Evolutionary conservation across 2,888 invertebrate genomes (phyloP), one percentile per base, ranked within the genome.

Genomic region (Athalia circularis): DNA sequence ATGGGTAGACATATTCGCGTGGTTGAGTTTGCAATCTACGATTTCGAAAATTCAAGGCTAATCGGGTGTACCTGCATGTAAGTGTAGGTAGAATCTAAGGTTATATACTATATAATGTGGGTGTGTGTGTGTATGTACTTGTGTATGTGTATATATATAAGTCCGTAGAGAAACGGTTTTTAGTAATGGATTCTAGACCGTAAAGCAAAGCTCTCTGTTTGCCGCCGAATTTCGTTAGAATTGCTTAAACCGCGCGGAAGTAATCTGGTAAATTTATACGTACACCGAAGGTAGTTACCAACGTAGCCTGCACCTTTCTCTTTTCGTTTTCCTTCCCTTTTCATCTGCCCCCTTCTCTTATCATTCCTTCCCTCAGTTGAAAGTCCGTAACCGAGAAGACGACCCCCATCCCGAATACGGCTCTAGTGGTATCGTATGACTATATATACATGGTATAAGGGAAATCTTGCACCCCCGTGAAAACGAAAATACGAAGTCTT

Each of bases 141-240:
- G 2, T 29, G 29, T 29, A 29, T 67, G n/a, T n/a, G 50, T 13
- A n/a, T 48, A 6, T 50, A n/a, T 50, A 4, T 8, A 52, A 67
- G 67, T 50, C 64, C 5, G 67, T n/a, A 43, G 13, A 67, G 50
- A 8, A 29, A 29, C 29, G 29, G 67, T 67, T 67, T 65, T 52
- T 15, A 50, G 67, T 67, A 67, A 67, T 67, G 67, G 67, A 67
- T 67, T 67, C 50, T 52, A 67, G 48, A 65, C 67, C 50, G 67
- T 65, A 65, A 67, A 67, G 67, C 45, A 65, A 48, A 50, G 67
- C 52, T n/a, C 67, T 9, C 67, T 6, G 67, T 48, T 13, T 67
- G 67, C 67, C 15, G 13, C 67, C 67, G 50, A 67, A 67, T 50
- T 67, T 67, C 67, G 67, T 67, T 43, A 67, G 13, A 67, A 67